These are phyloP conservation scores for Anas capensis DNA, from an alignment of 2,797 vertebrate species.

Conservation along the genomic window DNA sequence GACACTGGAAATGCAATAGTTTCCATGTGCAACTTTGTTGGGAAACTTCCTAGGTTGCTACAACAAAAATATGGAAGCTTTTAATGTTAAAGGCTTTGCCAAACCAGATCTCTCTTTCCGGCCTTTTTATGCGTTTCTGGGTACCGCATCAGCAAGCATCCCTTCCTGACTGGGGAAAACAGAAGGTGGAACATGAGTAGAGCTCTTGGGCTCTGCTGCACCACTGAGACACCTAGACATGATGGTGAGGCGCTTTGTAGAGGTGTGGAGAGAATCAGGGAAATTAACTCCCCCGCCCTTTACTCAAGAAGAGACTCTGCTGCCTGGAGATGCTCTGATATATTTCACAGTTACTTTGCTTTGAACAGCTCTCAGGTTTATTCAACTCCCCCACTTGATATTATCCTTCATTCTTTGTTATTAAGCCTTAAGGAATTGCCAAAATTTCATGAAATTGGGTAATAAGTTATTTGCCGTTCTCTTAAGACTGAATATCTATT, in stretches of 20 bases:
- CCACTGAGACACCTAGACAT: accelerated
- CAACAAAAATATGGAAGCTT: not conserved
- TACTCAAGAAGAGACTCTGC: not conserved
- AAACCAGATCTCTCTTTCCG: not conserved
- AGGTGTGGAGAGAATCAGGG: not conserved
- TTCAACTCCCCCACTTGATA: not conserved
- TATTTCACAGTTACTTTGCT: not conserved
- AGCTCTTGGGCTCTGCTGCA: not conserved
- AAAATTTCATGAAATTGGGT: not conserved
- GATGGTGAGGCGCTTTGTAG: not conserved
- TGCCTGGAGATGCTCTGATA: not conserved
- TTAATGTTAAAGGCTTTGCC: not conserved
- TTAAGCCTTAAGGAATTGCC: not conserved
- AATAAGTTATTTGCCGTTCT: not conserved
- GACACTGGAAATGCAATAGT: accelerated
- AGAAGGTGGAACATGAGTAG: not conserved
- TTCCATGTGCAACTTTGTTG: accelerated
- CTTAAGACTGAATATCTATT: not conserved
- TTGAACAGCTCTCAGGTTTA: not conserved
- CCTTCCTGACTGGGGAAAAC: accelerated
- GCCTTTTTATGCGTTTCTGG: accelerated
- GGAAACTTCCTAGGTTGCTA: not conserved
- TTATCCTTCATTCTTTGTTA: not conserved
- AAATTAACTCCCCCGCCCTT: not conserved
- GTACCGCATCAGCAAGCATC: not conserved